phyloP scores from a whole-genome alignment of 2,888 invertebrate species.

The Alitta virens region DNA sequence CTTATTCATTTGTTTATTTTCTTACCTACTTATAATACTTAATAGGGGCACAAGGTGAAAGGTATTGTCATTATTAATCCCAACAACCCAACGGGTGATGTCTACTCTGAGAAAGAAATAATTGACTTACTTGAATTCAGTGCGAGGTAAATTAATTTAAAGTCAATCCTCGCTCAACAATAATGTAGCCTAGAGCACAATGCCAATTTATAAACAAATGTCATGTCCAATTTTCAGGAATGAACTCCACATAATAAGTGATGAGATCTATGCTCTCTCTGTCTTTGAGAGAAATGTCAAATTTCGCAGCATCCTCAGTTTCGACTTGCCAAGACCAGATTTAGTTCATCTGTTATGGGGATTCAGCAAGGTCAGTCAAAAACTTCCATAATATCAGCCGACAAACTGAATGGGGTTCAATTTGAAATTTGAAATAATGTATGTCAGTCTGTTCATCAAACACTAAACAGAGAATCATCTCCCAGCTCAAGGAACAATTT shows the following conservation, averaged over 20 bases:
- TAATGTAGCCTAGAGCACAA: no score
- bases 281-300: background rate
- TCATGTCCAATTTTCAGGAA: background rate
- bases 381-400: no score
- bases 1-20: no score
- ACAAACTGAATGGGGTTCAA: no score
- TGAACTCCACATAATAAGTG: background rate
- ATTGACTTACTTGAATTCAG: conserved; percentile 40
- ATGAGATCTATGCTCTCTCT: background rate
- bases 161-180: no score
- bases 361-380: background rate
- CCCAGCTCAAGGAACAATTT: no score
- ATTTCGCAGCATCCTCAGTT: background rate
- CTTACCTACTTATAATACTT: no score
- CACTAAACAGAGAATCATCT: no score
- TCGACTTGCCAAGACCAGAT: background rate
- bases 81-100: conserved; percentile 45
- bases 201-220: background rate
- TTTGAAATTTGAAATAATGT: no score
- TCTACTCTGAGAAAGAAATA: conserved; percentile 35
- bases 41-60: conserved; percentile 37
- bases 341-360: background rate
- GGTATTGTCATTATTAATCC: conserved; percentile 46
- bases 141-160: conserved; percentile 30
- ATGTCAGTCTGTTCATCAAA: no score